These are phyloP conservation scores for Mylabris phalerata DNA, from an alignment of 1,140 invertebrate species.

Conservation along the genomic window DNA sequence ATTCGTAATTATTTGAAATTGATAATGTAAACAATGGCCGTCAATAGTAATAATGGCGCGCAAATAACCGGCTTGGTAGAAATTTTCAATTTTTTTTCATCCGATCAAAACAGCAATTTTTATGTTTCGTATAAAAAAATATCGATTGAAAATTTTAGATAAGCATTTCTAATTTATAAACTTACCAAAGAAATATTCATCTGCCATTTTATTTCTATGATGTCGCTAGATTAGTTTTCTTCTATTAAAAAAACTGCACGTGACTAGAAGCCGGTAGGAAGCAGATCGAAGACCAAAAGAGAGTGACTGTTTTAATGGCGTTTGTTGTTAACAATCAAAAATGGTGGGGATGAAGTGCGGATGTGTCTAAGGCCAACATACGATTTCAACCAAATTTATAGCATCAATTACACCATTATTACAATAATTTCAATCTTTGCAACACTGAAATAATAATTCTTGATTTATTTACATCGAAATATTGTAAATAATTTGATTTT, in stretches of 20 bases:
- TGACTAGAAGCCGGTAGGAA: slow-evolving; percentile 30
- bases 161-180: slow-evolving; percentile 14
- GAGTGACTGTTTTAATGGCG: slow-evolving; percentile 24
- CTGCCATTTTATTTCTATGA: slow-evolving; percentile 37
- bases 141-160: slow-evolving; percentile 2
- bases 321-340: slow-evolving; percentile 7
- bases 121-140: slow-evolving; percentile 12
- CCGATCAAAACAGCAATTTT: not conserved
- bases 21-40: slow-evolving; percentile 15
- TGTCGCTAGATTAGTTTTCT: slow-evolving; percentile 32
- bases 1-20: no score
- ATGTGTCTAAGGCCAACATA: slow-evolving; percentile 1
- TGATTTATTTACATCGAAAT: no score
- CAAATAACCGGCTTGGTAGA: slow-evolving; percentile 36
- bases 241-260: slow-evolving; percentile 21
- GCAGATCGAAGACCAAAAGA: slow-evolving; percentile 20
- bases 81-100: slow-evolving; percentile 10
- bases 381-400: not conserved
- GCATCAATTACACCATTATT: no score
- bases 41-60: slow-evolving; percentile 38
- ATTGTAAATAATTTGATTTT: no score
- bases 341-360: not conserved
- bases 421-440: no score
- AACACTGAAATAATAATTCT: no score
- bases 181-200: slow-evolving; percentile 43